Conservation (phyloP, 2,797 vertebrate genomes). For the Odontamblyopus lacepedii region DNA sequence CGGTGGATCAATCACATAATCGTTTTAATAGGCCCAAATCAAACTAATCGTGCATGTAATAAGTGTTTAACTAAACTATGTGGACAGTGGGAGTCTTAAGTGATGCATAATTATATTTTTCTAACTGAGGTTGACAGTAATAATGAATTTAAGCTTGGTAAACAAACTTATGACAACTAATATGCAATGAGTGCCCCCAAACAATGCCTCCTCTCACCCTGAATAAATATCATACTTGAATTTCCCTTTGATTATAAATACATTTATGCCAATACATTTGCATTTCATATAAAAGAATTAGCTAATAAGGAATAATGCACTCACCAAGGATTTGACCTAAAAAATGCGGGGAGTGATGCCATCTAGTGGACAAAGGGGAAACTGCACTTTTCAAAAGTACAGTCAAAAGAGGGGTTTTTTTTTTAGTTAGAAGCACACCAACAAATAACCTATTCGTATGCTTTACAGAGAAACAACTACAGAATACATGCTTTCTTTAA, state of each 20-base stretch:
- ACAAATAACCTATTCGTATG: not conserved
- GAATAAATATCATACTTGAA: constrained; percentile 39
- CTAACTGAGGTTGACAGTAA: constrained; percentile 58
- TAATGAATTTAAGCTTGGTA: constrained; percentile 50
- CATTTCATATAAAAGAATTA: constrained; percentile 56
- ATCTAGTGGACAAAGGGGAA: constrained; percentile 44
- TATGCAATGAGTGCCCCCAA: constrained; percentile 48
- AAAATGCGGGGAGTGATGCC: constrained; percentile 48
- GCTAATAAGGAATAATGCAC: constrained; percentile 42
- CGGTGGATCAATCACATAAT: constrained; percentile 72
- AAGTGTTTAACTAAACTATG: constrained; percentile 67
- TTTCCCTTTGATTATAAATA: constrained; percentile 53
- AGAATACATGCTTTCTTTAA: no score
- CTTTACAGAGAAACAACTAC: no score
- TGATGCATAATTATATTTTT: constrained; percentile 49
- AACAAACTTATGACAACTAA: constrained; percentile 65
- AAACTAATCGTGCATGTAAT: constrained; percentile 71
- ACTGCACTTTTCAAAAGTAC: not conserved
- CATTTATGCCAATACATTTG: constrained; percentile 63
- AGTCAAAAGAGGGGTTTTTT: not conserved
- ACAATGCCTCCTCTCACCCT: constrained; percentile 40
- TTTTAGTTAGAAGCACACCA: not conserved
- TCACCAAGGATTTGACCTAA: constrained; percentile 17
- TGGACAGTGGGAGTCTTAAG: constrained; percentile 60
- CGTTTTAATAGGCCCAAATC: constrained; percentile 67